A percentile compares a stretch with the other conserved stretches of the same genome.
Conservation (phyloP, 2,888 invertebrate species). For the Abrostola tripartita region DNA sequence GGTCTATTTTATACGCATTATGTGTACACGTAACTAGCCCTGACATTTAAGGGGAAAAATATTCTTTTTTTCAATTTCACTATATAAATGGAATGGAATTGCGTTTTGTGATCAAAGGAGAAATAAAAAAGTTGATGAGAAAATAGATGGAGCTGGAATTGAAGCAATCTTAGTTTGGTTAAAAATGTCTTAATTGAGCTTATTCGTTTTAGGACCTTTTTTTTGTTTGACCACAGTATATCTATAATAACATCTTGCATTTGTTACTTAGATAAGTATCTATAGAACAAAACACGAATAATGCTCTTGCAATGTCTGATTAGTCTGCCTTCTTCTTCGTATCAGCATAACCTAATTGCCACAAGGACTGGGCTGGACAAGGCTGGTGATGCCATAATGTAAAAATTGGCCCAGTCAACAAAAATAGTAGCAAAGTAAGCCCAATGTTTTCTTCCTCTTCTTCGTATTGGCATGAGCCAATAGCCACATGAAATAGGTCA, state of each 20-base stretch:
- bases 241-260: background rate
- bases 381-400: too few species aligned
- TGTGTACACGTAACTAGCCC: slow-evolving; percentile 54
- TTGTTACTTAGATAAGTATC: too few species aligned
- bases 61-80: slow-evolving; percentile 51
- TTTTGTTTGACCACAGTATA: background rate
- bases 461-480: too few species aligned
- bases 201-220: slow-evolving; percentile 22
- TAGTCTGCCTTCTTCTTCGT: too few species aligned
- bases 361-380: too few species aligned
- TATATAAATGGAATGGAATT: slow-evolving; percentile 47
- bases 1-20: slow-evolving; percentile 71
- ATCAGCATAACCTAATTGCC: too few species aligned
- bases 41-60: slow-evolving; percentile 49
- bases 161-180: slow-evolving; percentile 31
- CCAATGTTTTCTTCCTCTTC: too few species aligned
- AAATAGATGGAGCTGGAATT: slow-evolving; percentile 47
- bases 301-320: too few species aligned
- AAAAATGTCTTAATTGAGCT: slow-evolving; percentile 35
- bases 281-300: too few species aligned
- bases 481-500: too few species aligned
- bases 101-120: slow-evolving; percentile 49
- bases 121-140: slow-evolving; percentile 50
- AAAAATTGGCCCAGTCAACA: too few species aligned
- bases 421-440: too few species aligned